A percentile compares a stretch with the other conserved stretches of the same genome.
These are phyloP conservation scores for Eonycteris spelaea DNA, from an alignment of 2,113 vertebrate species.

Conservation along the genomic window DNA sequence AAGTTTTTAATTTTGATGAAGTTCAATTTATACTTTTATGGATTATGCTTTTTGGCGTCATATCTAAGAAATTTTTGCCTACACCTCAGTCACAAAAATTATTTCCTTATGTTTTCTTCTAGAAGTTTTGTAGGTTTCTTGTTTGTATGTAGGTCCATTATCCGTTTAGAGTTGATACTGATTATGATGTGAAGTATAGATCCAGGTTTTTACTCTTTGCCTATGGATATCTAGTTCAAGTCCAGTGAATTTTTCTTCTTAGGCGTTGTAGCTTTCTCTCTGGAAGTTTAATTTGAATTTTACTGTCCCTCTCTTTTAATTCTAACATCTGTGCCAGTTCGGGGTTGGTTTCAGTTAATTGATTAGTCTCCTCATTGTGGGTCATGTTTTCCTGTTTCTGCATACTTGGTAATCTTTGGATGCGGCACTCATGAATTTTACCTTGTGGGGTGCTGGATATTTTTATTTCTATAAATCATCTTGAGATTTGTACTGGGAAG, in stretches of 20 bases:
- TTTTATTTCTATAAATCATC: background rate
- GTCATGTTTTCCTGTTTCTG: background rate
- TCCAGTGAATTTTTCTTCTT: background rate
- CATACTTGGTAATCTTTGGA: background rate
- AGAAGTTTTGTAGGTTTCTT: background rate
- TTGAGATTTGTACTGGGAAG: background rate
- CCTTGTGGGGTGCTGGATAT: background rate
- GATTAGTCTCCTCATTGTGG: background rate
- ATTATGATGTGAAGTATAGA: background rate
- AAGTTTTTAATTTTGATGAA: slow-evolving; percentile 13
- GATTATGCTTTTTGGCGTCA: background rate
- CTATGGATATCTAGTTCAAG: background rate
- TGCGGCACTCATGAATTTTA: background rate
- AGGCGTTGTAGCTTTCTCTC: background rate
- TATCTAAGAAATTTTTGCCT: slow-evolving; percentile 21
- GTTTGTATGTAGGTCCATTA: background rate
- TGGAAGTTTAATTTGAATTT: background rate
- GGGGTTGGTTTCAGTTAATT: background rate
- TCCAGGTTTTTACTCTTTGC: background rate
- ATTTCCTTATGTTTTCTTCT: background rate
- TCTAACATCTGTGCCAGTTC: background rate
- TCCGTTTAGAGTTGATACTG: background rate
- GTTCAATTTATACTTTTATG: background rate
- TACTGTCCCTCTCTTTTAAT: background rate
- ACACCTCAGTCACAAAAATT: background rate